Evolutionary conservation across 2,797 vertebrate species (phyloP).

Genomic region (Taenioides sp.): DNA sequence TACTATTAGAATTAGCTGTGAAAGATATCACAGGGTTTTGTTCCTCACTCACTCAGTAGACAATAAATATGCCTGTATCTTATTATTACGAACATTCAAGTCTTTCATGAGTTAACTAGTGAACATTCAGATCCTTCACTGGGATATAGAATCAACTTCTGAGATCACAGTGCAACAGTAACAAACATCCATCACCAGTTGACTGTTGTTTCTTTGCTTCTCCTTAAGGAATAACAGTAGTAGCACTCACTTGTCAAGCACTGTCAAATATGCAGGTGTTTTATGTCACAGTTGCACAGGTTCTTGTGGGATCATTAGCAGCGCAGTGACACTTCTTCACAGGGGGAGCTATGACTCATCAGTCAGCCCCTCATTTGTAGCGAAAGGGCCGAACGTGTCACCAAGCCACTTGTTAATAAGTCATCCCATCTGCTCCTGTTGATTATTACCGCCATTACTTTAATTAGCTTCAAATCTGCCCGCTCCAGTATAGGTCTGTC

Average conservation of each 20-base stretch:
- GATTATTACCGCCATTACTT: slow-evolving; percentile 77
- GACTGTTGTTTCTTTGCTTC: slow-evolving; percentile 1
- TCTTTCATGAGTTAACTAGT: background rate
- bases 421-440: slow-evolving; percentile 76
- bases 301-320: slow-evolving; percentile 56
- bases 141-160: background rate
- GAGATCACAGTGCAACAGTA: background rate
- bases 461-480: slow-evolving; percentile 74
- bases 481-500: slow-evolving; percentile 50
- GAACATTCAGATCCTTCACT: background rate
- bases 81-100: background rate
- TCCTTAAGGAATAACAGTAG: background rate
- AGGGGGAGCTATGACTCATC: slow-evolving; percentile 63
- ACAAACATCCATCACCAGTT: background rate
- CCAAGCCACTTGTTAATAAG: slow-evolving; percentile 74
- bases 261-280: slow-evolving; percentile 22
- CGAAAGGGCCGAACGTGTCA: slow-evolving; percentile 67
- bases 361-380: slow-evolving; percentile 75
- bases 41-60: background rate
- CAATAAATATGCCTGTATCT: background rate
- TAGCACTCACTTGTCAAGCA: background rate
- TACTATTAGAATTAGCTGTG: background rate
- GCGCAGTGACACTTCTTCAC: slow-evolving; percentile 48
- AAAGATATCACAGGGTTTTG: background rate
- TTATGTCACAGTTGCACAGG: slow-evolving; percentile 34